Conservation (phyloP, 2,797 vertebrate species). For the Betta splendens region DNA sequence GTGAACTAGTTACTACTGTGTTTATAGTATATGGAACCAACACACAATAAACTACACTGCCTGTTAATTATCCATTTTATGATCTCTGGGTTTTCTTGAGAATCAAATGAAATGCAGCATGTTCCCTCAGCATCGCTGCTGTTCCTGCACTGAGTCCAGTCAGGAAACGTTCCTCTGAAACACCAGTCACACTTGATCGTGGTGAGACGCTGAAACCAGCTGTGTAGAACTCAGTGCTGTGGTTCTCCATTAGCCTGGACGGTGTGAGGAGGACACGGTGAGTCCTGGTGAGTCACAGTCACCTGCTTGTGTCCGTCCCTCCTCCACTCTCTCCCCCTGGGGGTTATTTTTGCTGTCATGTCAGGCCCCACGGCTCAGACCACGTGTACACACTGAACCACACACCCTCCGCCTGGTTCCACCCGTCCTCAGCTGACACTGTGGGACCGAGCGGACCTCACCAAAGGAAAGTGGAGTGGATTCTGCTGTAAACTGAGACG, state of each 20-base stretch:
- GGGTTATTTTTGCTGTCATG: constrained; percentile 74
- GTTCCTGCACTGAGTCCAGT: background rate
- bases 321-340: constrained; percentile 24
- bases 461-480: constrained; percentile 51
- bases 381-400: constrained; percentile 66
- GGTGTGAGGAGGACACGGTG: constrained; percentile 25
- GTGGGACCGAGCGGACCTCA: constrained; percentile 54
- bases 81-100: too few species aligned
- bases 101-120: background rate
- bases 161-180: background rate
- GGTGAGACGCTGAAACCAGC: too few species aligned
- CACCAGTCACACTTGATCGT: background rate
- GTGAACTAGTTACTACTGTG: too few species aligned
- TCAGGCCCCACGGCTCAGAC: constrained; percentile 59
- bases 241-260: background rate
- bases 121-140: background rate
- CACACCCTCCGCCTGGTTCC: constrained; percentile 16
- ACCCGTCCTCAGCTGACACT: constrained; percentile 59
- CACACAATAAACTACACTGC: too few species aligned
- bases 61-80: too few species aligned
- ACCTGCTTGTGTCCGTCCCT: constrained; percentile 22
- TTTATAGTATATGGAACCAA: too few species aligned
- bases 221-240: too few species aligned
- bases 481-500: constrained; percentile 50
- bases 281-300: constrained; percentile 54